Evolutionary conservation across 2,797 vertebrate species (phyloP), one percentile per base, ranked within the genome.

Genomic region (Xerus rutilus): DNA sequence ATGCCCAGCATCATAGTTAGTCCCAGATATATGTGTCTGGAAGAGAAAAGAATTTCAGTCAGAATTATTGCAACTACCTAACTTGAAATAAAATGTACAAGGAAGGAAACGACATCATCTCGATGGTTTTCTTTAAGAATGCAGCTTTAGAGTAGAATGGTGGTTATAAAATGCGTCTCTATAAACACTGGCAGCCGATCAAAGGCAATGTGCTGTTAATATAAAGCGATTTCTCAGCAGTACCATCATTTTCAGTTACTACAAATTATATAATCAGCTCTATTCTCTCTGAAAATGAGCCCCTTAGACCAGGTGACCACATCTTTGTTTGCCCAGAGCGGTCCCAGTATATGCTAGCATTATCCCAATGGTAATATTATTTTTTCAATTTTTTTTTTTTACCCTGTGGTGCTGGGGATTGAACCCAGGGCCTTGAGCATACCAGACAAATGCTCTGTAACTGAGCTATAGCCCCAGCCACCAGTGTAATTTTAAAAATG

Each of bases 11-110:
- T 89, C 92, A 98, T 67, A 62, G 98, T 99, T 93, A 99, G 96
- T 70, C 99, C 98, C 96, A 99, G 97, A 95, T 98, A 99, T 86
- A 98, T 97, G 25, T 98, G 96, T 93, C 99, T 99, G 98, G 88
- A 98, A 97, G 96, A 98, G 95, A 95, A 98, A 91, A 96, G 86
- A 95, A 49, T n/a, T 12, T 85, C 21, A 14, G 49, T 96, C 73
- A 96, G 23, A 79, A 90, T 96, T 90, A 86, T 11, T 67, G 10
- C 49, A 89, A 67, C 23, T 79, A 13, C 23, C 17, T 69, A 95
- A 72, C 12, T 54, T 65, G 49, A 86, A 88, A 95, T 83, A 54
- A 85, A 86, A 25, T 35, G 1, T 13, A 62, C 78, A 81, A 64
- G 18, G 30, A 64, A 93, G 20, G 5, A 69, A 35, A 45, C 5